These are phyloP conservation scores for Peromyscus polionotus DNA, from an alignment of 2,113 vertebrate species.

Conservation along the genomic window DNA sequence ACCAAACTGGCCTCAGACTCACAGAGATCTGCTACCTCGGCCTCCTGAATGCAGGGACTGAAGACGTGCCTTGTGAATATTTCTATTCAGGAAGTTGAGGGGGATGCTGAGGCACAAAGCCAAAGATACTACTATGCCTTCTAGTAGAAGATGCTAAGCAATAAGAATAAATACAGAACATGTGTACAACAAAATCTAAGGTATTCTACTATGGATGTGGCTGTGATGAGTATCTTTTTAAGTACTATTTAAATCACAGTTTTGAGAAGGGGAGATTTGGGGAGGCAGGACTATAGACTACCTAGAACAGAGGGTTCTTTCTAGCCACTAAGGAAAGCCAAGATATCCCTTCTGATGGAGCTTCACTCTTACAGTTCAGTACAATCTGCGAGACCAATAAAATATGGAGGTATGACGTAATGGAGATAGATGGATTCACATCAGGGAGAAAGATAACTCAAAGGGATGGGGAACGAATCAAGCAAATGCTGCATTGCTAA, in stretches of 20 bases:
- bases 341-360: background rate
- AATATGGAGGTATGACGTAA: conserved; percentile 88
- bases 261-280: conserved; percentile 16
- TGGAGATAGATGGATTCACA: conserved; percentile 88
- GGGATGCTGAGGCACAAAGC: background rate
- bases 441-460: conserved; percentile 88
- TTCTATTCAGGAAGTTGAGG: background rate
- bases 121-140: background rate
- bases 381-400: conserved; percentile 87
- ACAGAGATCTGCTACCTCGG: background rate
- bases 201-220: background rate
- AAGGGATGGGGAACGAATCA: conserved; percentile 87
- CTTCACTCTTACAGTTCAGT: conserved; percentile 84
- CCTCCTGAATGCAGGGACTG: background rate
- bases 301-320: background rate
- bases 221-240: background rate
- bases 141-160: background rate
- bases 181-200: background rate
- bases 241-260: conserved; percentile 28
- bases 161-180: background rate
- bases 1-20: background rate
- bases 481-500: conserved; percentile 85
- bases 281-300: background rate
- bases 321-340: conserved; percentile 10
- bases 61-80: background rate